Conservation (phyloP, 2,113 vertebrate species). For the Sclerurus mexicanus region DNA sequence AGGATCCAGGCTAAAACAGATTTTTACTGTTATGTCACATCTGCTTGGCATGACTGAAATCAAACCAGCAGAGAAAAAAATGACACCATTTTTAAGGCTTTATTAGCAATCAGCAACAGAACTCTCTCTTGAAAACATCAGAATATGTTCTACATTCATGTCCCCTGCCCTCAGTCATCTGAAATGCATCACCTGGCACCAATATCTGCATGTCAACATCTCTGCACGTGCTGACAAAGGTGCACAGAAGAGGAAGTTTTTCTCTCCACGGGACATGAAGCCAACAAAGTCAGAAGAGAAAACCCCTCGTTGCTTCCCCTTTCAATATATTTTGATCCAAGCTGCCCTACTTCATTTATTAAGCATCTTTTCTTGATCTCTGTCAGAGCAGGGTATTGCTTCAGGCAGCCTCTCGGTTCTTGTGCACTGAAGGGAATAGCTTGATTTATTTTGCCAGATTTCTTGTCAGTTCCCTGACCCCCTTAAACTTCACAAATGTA, state of each 20-base stretch:
- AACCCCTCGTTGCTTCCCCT: neutral
- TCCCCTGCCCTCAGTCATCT: neutral
- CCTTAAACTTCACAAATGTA: neutral
- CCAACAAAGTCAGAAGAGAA: neutral
- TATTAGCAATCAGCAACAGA: neutral
- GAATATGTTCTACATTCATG: neutral
- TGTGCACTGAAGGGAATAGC: neutral
- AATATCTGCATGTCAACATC: neutral
- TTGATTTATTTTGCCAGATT: neutral
- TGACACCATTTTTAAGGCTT: neutral
- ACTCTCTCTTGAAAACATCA: neutral
- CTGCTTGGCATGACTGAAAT: neutral
- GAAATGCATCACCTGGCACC: neutral
- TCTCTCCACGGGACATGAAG: neutral
- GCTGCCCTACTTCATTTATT: neutral
- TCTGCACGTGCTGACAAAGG: accelerated
- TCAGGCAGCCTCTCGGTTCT: neutral
- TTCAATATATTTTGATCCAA: neutral
- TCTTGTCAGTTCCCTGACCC: neutral
- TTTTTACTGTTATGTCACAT: neutral
- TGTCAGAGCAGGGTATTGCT: neutral
- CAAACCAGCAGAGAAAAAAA: neutral
- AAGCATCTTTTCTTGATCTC: neutral
- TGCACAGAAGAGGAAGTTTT: neutral
- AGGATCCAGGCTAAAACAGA: neutral